A percentile compares a stretch with the other conserved stretches of the same genome.
Evolutionary conservation across 1,140 invertebrate species (phyloP).

Genomic region (Polypedilum vanderplanki): DNA sequence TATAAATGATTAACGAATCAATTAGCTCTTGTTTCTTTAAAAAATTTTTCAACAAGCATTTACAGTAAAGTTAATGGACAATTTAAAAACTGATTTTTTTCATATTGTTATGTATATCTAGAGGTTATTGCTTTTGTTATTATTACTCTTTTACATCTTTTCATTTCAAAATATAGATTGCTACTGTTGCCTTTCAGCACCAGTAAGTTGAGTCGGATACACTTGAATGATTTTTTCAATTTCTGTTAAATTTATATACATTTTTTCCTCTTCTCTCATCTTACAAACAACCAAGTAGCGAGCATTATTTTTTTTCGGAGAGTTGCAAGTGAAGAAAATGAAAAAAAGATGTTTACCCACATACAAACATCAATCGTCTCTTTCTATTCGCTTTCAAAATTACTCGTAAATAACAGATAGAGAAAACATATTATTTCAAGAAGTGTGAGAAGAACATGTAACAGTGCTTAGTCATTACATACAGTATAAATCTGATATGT

Average conservation of each 20-base stretch:
- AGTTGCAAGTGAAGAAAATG: not conserved
- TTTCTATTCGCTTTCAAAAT: not conserved
- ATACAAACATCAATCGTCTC: not conserved
- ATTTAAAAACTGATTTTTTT: not conserved
- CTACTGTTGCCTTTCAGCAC: slow-evolving; percentile 16
- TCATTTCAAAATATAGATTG: slow-evolving; percentile 11
- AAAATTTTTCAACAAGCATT: not conserved
- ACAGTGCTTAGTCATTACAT: not conserved
- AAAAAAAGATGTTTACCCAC: not conserved
- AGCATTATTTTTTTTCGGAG: not conserved
- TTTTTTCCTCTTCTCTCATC: not conserved
- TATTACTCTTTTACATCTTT: not conserved
- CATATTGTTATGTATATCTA: too few relatives aligned
- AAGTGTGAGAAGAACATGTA: not conserved
- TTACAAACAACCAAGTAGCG: not conserved
- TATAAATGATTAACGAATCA: not conserved
- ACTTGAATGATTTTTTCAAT: slow-evolving; percentile 7
- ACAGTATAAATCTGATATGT: too few relatives aligned
- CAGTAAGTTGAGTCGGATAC: slow-evolving; percentile 11
- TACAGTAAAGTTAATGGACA: slow-evolving; percentile 2
- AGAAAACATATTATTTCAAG: not conserved
- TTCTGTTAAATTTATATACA: not conserved
- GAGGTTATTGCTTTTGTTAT: not conserved
- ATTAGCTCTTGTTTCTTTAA: not conserved
- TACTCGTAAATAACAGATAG: slow-evolving; percentile 2